These are phyloP conservation scores for Malurus alboscapulatus DNA, from an alignment of 2,113 vertebrate species.

Conservation along the genomic window DNA sequence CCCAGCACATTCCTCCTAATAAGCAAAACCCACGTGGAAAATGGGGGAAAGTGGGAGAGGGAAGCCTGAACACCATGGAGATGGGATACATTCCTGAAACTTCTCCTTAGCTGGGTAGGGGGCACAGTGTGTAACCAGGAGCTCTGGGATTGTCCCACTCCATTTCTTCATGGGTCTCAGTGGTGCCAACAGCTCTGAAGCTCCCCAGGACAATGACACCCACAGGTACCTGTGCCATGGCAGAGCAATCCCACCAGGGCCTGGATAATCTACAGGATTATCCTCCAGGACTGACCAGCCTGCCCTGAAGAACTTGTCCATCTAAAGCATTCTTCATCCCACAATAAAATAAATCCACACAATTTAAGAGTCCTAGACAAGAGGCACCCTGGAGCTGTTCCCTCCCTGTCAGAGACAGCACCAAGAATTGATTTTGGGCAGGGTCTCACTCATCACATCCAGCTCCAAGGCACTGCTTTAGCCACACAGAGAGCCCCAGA, in stretches of 20 bases:
- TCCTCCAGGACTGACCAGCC: neutral
- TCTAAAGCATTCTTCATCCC: neutral
- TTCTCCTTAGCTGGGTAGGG: neutral
- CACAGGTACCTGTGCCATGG: accelerated
- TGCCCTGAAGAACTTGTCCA: neutral
- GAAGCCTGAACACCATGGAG: neutral
- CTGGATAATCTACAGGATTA: neutral
- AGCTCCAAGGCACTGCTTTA: neutral
- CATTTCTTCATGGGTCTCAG: accelerated
- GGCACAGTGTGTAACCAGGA: neutral
- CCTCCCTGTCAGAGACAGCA: neutral
- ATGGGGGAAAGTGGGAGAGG: neutral
- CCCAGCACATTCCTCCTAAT: neutral
- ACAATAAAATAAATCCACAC: neutral
- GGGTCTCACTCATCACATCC: neutral
- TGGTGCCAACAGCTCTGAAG: neutral
- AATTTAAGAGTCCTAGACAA: neutral
- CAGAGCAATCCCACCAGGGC: neutral
- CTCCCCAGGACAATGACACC: neutral
- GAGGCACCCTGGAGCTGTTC: neutral
- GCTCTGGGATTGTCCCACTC: neutral
- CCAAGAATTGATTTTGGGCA: neutral
- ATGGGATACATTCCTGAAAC: neutral
- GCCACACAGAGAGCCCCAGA: conserved; percentile 26
- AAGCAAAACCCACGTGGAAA: neutral